Evolutionary conservation across 2,113 vertebrate species (phyloP), one percentile per base, ranked within the genome.

Genomic region (Gulo gulo): DNA sequence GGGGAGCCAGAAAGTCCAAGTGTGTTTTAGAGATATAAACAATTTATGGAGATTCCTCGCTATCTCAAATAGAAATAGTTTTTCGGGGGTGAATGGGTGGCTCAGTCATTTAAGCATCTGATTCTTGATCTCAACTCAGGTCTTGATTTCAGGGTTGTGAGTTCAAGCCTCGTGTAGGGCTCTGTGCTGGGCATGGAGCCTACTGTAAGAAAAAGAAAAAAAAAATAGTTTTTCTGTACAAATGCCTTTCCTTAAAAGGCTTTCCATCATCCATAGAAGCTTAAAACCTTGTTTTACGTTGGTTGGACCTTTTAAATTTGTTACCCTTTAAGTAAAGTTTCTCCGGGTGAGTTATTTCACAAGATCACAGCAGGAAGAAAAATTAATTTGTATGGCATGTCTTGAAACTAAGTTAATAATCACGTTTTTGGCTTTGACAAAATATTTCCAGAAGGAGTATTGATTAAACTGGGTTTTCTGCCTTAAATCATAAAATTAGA

Each of bases 371-470:
- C 45, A 93, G 78, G 52, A 96, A 94, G 52, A 18, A 12, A 55
- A 96, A 31, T 92, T 96, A 94, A 97, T 65, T 94, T 97, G 57
- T 76, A 78, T 31, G 97, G 92, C 39, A 47, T 95, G 95, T 94
- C 55, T 79, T 83, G 59, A 94, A 91, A 21, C 47, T 96, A 52
- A 81, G 31, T 95, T 97, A 80, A 34, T 92, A 80, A 34, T 89
- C 47, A 81, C 82, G 14, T 76, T 97, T 97, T 89, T 87, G 42
- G 67, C 83, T 93, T 95, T 90, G 59, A 86, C 93, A 88, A 92
- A 94, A 73, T 87, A 29, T 93, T 97, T 96, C 67, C 47, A 91
- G 63, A 91, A 76, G 39, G 45, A 96, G 50, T 83, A 93, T 78
- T 69, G 39, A 73, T 88, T 94, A 50, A 82, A 42, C 52, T 96